Evolutionary conservation across 2,797 vertebrate genomes (phyloP).

Genomic region (Periophthalmus magnuspinnatus): DNA sequence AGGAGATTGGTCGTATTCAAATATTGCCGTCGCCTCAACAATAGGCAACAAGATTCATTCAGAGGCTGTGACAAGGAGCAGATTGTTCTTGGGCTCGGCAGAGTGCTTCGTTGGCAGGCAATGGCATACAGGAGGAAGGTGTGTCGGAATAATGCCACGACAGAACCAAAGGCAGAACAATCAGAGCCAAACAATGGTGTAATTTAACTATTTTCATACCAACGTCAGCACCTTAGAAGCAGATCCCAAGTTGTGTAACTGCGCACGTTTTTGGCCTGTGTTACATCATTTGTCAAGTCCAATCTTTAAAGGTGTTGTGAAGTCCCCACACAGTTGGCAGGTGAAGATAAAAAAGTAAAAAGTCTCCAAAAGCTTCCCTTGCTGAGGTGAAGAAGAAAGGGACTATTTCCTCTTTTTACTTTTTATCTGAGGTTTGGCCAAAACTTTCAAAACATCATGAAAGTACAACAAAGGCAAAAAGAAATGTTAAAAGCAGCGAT

Average conservation of each 20-base stretch:
- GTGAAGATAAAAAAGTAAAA: conserved; percentile 45
- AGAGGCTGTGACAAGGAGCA: conserved; percentile 59
- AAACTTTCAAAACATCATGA: conserved; percentile 31
- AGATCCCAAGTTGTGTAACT: conserved; percentile 24
- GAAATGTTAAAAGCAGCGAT: conserved; percentile 26
- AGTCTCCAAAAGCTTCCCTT: conserved; percentile 33
- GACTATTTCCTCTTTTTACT: conserved; percentile 42
- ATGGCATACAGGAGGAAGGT: conserved; percentile 43
- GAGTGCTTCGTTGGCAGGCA: conserved; percentile 45
- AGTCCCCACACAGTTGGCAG: conserved; percentile 49
- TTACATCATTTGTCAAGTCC: conserved; percentile 55
- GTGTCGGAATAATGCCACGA: conserved; percentile 36
- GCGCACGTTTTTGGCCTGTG: conserved; percentile 28
- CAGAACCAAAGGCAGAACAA: conserved; percentile 24
- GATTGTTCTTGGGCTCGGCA: conserved; percentile 52
- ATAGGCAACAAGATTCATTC: conserved; percentile 70
- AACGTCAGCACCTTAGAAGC: conserved; percentile 23
- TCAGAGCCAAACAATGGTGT: conserved; percentile 33
- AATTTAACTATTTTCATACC: conserved; percentile 51
- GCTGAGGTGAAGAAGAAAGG: conserved; percentile 42
- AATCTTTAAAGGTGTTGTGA: conserved; percentile 55
- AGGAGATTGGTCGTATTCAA: conserved; percentile 71
- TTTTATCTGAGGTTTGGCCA: conserved; percentile 32
- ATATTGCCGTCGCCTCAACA: conserved; percentile 67
- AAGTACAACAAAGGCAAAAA: conserved; percentile 46